Evolutionary conservation across 2,797 vertebrate genomes (phyloP).

Genomic region (Lagorchestes hirsutus): DNA sequence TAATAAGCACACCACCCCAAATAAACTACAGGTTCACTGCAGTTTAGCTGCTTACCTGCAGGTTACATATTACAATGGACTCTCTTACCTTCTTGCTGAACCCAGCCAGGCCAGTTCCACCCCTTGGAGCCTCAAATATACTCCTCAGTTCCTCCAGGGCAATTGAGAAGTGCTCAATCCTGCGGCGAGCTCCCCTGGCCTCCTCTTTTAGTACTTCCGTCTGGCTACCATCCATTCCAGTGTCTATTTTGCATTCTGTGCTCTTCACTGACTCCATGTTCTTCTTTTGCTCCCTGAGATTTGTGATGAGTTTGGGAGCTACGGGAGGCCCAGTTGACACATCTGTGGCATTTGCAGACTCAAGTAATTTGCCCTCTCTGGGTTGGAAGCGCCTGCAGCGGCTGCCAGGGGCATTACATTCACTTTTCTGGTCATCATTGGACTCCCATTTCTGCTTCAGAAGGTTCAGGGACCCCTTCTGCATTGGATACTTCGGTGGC

Average conservation of each 20-base stretch:
- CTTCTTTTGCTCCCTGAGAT: background rate
- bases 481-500: slow-evolving; percentile 72
- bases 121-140: slow-evolving; percentile 83
- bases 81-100: slow-evolving; percentile 81
- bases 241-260: slow-evolving; percentile 33
- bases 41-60: background rate
- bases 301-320: background rate
- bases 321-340: background rate
- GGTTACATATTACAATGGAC: background rate
- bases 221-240: background rate
- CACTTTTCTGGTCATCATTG: slow-evolving; percentile 39
- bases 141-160: slow-evolving; percentile 86
- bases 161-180: slow-evolving; percentile 78
- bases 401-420: background rate
- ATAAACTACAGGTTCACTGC: background rate
- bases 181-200: slow-evolving; percentile 50
- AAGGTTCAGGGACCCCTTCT: slow-evolving; percentile 81
- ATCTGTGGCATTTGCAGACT: background rate
- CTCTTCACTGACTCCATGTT: slow-evolving; percentile 28
- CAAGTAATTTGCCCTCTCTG: slow-evolving; percentile 34
- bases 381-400: background rate
- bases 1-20: background rate
- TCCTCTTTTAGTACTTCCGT: slow-evolving; percentile 76
- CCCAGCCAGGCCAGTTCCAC: slow-evolving; percentile 18
- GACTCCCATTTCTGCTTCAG: slow-evolving; percentile 84